Evolutionary conservation across 1,140 invertebrate genomes (phyloP).

Genomic region (Scaptomyza graminum): DNA sequence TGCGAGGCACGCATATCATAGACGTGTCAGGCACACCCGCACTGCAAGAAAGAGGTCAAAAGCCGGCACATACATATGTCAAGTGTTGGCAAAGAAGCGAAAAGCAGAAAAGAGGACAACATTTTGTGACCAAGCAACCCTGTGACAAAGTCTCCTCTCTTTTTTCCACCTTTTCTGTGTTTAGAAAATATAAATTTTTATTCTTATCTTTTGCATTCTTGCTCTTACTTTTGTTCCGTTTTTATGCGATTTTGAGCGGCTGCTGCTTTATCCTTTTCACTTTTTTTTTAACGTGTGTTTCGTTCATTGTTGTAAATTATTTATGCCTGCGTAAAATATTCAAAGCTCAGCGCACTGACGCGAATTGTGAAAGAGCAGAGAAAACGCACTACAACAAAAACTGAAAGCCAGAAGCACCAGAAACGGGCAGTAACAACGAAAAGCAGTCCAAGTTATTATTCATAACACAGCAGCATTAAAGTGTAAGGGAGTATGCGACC

Average conservation of each 20-base stretch:
- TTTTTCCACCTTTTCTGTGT: slow-evolving; percentile 6
- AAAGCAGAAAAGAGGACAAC: slow-evolving; percentile 35
- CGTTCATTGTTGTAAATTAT: slow-evolving; percentile 79
- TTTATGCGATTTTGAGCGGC: slow-evolving; percentile 41
- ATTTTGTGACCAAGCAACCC: slow-evolving; percentile 32
- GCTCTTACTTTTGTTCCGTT: slow-evolving; percentile 71
- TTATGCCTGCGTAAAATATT: slow-evolving; percentile 82
- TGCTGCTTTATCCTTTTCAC: slow-evolving; percentile 73
- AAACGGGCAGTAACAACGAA: slow-evolving; percentile 29
- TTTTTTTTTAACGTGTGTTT: slow-evolving; percentile 73
- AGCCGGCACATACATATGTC: slow-evolving; percentile 80
- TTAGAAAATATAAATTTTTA: slow-evolving; percentile 71
- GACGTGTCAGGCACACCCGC: slow-evolving; percentile 26
- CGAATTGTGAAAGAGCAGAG: slow-evolving; percentile 45
- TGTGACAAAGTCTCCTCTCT: slow-evolving; percentile 15
- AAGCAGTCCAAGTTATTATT: slow-evolving; percentile 76
- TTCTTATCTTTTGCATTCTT: slow-evolving; percentile 69
- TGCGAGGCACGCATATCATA: slow-evolving; percentile 53
- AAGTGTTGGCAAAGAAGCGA: slow-evolving; percentile 55
- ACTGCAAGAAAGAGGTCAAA: slow-evolving; percentile 69
- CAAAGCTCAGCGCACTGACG: slow-evolving; percentile 69
- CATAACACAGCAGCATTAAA: slow-evolving; percentile 81
- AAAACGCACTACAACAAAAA: slow-evolving; percentile 56
- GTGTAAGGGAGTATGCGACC: slow-evolving; percentile 80
- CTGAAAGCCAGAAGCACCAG: slow-evolving; percentile 19